Conservation (phyloP, 2,113 vertebrate species). For the Sylvicapra grimmia region DNA sequence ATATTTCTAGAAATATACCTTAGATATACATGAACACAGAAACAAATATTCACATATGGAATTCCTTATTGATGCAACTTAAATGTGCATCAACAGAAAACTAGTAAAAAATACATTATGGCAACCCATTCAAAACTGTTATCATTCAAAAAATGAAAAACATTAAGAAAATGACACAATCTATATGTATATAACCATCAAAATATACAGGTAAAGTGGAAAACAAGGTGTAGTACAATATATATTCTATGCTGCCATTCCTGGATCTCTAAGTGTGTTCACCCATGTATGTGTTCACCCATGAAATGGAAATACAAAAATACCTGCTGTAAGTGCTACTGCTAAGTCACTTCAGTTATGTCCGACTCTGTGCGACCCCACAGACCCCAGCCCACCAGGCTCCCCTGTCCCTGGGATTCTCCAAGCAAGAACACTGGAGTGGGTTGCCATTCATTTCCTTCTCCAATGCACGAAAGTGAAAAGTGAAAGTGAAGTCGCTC, state of each 20-base stretch:
- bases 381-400: too few relatives aligned
- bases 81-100: neutral
- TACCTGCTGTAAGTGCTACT: neutral
- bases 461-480: too few relatives aligned
- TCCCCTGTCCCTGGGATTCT: too few relatives aligned
- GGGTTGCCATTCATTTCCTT: too few relatives aligned
- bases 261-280: neutral
- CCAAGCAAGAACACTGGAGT: too few relatives aligned
- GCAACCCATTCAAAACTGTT: neutral
- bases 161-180: neutral
- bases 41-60: neutral
- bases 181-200: neutral
- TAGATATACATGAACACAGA: neutral
- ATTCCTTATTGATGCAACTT: neutral
- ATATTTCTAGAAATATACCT: neutral
- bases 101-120: neutral
- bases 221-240: neutral
- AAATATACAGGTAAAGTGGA: neutral
- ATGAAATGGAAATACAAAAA: neutral
- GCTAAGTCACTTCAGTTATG: too few relatives aligned
- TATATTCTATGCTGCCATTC: neutral
- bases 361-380: too few relatives aligned
- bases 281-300: neutral
- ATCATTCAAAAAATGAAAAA: neutral
- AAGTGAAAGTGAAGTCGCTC: too few relatives aligned